Evolutionary conservation across 2,888 invertebrate genomes (phyloP).

Genomic region (Anoplius nigerrimus): DNA sequence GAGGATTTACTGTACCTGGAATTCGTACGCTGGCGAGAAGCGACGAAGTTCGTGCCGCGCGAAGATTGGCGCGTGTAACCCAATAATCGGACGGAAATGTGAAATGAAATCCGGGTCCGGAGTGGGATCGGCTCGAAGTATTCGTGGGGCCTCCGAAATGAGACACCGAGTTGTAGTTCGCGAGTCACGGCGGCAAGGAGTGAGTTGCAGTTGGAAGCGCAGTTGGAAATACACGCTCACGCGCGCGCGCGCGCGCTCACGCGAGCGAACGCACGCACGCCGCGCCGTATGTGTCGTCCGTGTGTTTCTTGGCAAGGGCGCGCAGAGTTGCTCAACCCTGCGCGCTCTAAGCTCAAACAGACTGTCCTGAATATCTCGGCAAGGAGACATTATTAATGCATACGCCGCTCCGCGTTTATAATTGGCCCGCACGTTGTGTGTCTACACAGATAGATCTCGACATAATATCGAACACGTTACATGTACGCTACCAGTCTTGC

Average conservation of each 20-base stretch:
- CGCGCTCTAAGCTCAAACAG: constrained; percentile 27
- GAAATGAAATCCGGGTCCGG: constrained; percentile 4
- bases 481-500: not conserved
- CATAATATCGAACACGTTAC: constrained; percentile 26
- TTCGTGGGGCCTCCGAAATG: constrained; percentile 26
- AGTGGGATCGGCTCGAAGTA: not conserved
- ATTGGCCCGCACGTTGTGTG: constrained; percentile 73
- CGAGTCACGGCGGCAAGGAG: constrained; percentile 21
- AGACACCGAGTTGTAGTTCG: constrained; percentile 52
- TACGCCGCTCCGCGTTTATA: constrained; percentile 63
- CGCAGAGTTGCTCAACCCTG: constrained; percentile 63
- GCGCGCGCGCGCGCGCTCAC: not conserved
- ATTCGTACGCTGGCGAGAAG: too few species aligned
- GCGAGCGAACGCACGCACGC: not conserved
- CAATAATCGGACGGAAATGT: not conserved
- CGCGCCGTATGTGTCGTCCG: constrained; percentile 30
- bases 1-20: too few species aligned
- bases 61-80: not conserved
- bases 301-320: constrained; percentile 62
- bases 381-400: constrained; percentile 69
- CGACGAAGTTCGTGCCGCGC: too few species aligned
- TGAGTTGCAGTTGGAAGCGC: constrained; percentile 1
- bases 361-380: constrained; percentile 70
- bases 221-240: not conserved
- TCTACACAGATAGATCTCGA: constrained; percentile 61